Evolutionary conservation across 2,113 vertebrate species (phyloP).

Genomic region (Oxyura jamaicensis): DNA sequence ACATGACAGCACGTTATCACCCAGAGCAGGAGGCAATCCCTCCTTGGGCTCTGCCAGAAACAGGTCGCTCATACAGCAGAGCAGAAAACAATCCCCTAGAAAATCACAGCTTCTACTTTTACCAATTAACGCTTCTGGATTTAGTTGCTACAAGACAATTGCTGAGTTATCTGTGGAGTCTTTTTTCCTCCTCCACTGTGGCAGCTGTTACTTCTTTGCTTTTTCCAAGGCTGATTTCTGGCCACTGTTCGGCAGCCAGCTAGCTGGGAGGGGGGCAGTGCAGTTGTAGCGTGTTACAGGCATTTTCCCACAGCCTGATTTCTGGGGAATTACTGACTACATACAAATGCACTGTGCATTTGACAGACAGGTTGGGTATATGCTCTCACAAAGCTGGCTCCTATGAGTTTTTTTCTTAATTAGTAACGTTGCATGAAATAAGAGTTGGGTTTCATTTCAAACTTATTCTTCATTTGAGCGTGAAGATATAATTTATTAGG

Average conservation of each 20-base stretch:
- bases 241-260: neutral
- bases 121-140: neutral
- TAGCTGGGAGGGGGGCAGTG: neutral
- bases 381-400: neutral
- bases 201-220: neutral
- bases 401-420: neutral
- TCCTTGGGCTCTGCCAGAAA: neutral
- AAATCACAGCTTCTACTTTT: neutral
- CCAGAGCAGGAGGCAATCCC: neutral
- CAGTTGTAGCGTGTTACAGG: neutral
- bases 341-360: neutral
- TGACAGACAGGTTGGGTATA: neutral
- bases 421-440: neutral
- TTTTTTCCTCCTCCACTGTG: neutral
- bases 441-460: neutral
- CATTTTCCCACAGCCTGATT: neutral
- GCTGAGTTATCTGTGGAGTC: neutral
- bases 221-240: neutral
- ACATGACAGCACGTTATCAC: neutral
- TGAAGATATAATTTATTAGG: neutral
- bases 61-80: neutral
- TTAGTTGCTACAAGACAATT: neutral
- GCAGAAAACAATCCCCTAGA: neutral
- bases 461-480: neutral
- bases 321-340: neutral